Evolutionary conservation across 2,888 invertebrate genomes (phyloP), one percentile per base, ranked within the genome.

Genomic region (Vanessa cardui): DNA sequence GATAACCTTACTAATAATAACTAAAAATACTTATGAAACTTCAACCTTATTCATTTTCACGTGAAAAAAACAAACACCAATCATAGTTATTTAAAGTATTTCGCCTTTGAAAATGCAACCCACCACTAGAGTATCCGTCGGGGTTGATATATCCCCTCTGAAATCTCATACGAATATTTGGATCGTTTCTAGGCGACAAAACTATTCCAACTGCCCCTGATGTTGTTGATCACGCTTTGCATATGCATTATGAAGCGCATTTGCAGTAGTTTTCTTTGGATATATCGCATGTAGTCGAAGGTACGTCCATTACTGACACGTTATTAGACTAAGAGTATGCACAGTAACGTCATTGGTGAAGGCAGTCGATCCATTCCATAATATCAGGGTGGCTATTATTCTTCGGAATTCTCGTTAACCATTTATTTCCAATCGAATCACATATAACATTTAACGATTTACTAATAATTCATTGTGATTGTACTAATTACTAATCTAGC

Each of bases 181-280:
- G 83, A 89, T 91, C 90, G 86, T 93, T 92, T 92, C 90, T 93
- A 93, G 93, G 93, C 93, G 85, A 83, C 90, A 93, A 92, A 87
- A 88, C 88, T 93, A 89, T 92, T 93, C 87, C 90, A 93, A 92
- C 88, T 93, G 87, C 93, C 93, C 88, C 90, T 93, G 93, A 93
- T 93, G 93, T 93, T 93, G 92, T 93, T 93, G 92, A 88, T 93
- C 92, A 93, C 93, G 91, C 93, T 93, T 93, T 93, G 93, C 93
- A 93, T 93, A 87, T 93, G 92, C 93, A 93, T 93, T 85, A 92
- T 93, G 93, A 93, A 93, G 93, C 92, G 93, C 91, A 93, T 93
- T 85, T 93, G 93, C 93, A 92, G 92, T 93, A 93, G 92, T 93
- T 92, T 93, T 92, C 93, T 93, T 90, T 93, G 93, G 93, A 93